These are phyloP conservation scores for Aphelinus atriplicis DNA, from an alignment of 1,140 invertebrate genomes.

Conservation along the genomic window DNA sequence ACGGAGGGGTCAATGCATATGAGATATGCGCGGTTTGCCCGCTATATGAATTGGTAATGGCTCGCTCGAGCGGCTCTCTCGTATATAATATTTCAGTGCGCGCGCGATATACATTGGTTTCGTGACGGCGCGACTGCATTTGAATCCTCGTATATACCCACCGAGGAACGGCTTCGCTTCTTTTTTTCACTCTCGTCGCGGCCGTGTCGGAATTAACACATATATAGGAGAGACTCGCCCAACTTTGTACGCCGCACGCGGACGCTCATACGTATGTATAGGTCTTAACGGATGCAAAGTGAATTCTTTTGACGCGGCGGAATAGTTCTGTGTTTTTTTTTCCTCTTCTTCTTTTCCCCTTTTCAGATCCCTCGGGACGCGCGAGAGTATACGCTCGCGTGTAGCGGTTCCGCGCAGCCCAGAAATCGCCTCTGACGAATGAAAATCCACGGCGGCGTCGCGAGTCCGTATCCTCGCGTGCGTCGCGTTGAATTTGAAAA, in stretches of 20 bases:
- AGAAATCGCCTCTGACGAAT: no score
- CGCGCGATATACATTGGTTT: neutral
- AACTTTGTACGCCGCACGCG: neutral
- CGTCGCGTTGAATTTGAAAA: no score
- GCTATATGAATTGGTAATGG: constrained; percentile 33
- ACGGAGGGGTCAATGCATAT: constrained; percentile 21
- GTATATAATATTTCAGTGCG: constrained; percentile 12
- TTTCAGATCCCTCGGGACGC: no score
- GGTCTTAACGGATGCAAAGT: constrained; percentile 8
- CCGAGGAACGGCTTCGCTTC: neutral
- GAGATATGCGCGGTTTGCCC: constrained; percentile 13
- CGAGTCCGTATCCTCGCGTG: no score
- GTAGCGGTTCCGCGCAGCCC: no score
- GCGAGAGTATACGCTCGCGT: no score
- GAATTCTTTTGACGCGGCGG: neutral
- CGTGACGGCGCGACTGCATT: neutral
- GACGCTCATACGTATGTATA: neutral
- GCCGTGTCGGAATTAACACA: constrained; percentile 23
- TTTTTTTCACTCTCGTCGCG: constrained; percentile 12
- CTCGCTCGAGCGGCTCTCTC: neutral
- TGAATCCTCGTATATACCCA: neutral
- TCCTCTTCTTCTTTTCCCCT: no score
- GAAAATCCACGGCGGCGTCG: no score
- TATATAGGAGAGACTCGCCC: neutral
- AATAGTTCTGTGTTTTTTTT: no score